Evolutionary conservation across 2,797 vertebrate genomes (phyloP).

Genomic region (Cynopterus sphinx): DNA sequence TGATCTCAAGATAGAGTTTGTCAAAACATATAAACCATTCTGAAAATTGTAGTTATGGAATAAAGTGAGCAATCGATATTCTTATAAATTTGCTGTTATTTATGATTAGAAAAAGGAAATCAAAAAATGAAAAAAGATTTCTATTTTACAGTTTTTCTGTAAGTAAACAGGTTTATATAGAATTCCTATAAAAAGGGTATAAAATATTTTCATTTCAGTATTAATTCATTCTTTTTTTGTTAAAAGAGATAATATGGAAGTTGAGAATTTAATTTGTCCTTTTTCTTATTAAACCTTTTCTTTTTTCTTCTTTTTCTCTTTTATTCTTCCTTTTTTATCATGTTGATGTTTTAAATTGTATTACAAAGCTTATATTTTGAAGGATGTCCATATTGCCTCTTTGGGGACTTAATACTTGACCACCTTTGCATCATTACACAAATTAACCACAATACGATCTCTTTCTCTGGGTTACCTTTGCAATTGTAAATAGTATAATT

Average conservation of each 20-base stretch:
- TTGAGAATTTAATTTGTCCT: not conserved
- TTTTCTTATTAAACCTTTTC: not conserved
- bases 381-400: not conserved
- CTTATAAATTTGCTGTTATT: not conserved
- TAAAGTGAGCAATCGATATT: not conserved
- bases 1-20: not conserved
- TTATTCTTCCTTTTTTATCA: not conserved
- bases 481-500: slow-evolving; percentile 40
- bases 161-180: not conserved
- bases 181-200: not conserved
- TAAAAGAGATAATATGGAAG: not conserved
- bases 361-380: not conserved
- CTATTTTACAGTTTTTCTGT: not conserved
- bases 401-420: slow-evolving; percentile 59
- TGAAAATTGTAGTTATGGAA: not conserved
- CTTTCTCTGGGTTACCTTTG: slow-evolving; percentile 55
- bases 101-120: not conserved
- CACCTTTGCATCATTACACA: slow-evolving; percentile 61
- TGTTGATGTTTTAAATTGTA: not conserved
- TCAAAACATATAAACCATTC: not conserved
- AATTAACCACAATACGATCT: slow-evolving; percentile 58
- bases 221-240: not conserved
- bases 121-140: not conserved
- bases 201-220: not conserved
- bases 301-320: too few species aligned